Conservation (phyloP, 2,888 invertebrate species). For the Hemicrepidius hirtus region DNA sequence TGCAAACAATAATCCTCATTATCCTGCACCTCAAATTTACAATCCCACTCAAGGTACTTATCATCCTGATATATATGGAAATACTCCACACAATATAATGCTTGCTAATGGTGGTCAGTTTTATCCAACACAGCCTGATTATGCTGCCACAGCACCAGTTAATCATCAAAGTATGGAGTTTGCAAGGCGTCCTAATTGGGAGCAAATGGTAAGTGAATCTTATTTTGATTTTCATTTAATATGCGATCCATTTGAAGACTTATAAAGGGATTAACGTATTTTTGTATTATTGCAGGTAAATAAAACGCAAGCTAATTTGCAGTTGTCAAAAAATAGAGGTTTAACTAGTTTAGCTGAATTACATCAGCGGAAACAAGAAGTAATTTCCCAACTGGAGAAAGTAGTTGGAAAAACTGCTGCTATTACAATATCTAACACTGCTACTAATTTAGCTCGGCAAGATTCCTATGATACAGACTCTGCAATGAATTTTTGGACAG, state of each 20-base stretch:
- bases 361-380: constrained; percentile 77
- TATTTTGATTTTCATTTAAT: too few species aligned
- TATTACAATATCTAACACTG: constrained; percentile 69
- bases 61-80: constrained; percentile 66
- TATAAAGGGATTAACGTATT: too few species aligned
- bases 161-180: constrained; percentile 60
- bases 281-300: constrained; percentile 51
- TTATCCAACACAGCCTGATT: constrained; percentile 66
- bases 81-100: constrained; percentile 64
- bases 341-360: constrained; percentile 76
- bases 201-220: constrained; percentile 61
- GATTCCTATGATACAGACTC: constrained; percentile 66
- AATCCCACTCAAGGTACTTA: constrained; percentile 63
- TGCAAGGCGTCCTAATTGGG: constrained; percentile 59
- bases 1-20: constrained; percentile 58
- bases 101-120: constrained; percentile 66
- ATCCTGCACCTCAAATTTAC: constrained; percentile 66
- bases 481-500: constrained; percentile 69
- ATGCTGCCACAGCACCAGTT: constrained; percentile 62
- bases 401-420: constrained; percentile 74
- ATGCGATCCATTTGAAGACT: too few species aligned
- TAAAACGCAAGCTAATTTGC: constrained; percentile 63
- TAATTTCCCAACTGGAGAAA: constrained; percentile 77
- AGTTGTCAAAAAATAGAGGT: constrained; percentile 61
- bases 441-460: constrained; percentile 68